Evolutionary conservation across 2,113 vertebrate species (phyloP), one percentile per base, ranked within the genome.

Genomic region (Odontophorus gujanensis): DNA sequence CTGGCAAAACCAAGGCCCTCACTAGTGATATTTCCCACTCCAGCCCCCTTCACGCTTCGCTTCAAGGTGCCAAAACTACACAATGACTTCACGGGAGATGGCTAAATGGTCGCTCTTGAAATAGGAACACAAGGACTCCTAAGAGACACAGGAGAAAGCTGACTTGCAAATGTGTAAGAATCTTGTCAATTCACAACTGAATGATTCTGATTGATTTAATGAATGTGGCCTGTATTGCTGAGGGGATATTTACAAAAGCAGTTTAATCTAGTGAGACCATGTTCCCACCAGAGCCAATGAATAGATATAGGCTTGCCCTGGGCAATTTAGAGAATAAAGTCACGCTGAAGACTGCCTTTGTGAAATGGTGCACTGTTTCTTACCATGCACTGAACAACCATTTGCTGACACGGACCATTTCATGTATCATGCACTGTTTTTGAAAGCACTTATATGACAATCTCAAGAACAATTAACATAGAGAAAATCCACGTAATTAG

Each of bases 211-310:
- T 1, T 76, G 79, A 89, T 83, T 95, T 71, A 77, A 87, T 71
- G 55, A 50, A 93, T 85, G 74, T 32, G 67, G 47, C 66, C 67
- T 87, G 75, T 66, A 69, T 36, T 91, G 87, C 79, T 85, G 72
- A 90, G 68, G 62, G 50, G 65, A 2, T 82, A 50, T 71, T 83
- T 91, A 80, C 50, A 85, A 85, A 96, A 90, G 92, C 55, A 85
- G 68, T 71, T 93, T 94, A 85, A 93, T 90, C 92, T 87, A 74
- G 79, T 45, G 85, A 94, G 85, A 65, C 72, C 73, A 7, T 73
- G 72, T 14, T 95, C 87, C 85, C 80, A 82, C 82, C 85, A 95
- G 50, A 83, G 65, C 50, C 85, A 80, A 58, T 50, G 87, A 94
- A 89, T n/a, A 89, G 87, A 77, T 65, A 58, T 0, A 71, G 78